A percentile compares a stretch with the other conserved stretches of the same genome.
phyloP scores from a whole-genome alignment of 1,140 invertebrate species.

The Drosophila cardini region DNA sequence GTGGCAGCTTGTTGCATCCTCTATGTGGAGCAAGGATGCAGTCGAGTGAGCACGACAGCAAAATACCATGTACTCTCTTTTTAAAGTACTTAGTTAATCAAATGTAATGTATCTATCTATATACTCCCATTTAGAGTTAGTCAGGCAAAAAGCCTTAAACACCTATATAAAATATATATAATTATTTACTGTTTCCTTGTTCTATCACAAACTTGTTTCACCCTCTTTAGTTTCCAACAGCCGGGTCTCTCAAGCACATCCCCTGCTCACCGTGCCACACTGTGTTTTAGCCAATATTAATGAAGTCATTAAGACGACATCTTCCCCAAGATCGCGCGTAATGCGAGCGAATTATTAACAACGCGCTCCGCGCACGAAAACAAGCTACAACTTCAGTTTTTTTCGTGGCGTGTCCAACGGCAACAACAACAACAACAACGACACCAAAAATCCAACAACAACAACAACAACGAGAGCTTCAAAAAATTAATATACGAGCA shows the following conservation, averaged over 20 bases:
- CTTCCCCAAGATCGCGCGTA: constrained; percentile 78
- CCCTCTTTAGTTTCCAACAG: too few relatives aligned
- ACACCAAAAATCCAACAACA: constrained; percentile 50
- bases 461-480: constrained; percentile 52
- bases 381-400: constrained; percentile 52
- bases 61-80: too few relatives aligned
- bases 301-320: constrained; percentile 82
- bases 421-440: constrained; percentile 58
- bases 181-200: too few relatives aligned
- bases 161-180: too few relatives aligned
- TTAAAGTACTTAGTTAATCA: too few relatives aligned
- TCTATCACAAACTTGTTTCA: too few relatives aligned
- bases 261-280: constrained; percentile 11
- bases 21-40: background rate
- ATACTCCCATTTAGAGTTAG: too few relatives aligned
- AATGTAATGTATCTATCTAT: too few relatives aligned
- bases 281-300: constrained; percentile 82
- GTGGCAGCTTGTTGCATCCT: constrained; percentile 21
- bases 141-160: too few relatives aligned
- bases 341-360: constrained; percentile 82
- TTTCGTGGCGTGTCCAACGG: constrained; percentile 49
- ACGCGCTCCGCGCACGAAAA: constrained; percentile 71
- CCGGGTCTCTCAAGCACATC: background rate
- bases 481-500: constrained; percentile 71
- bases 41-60: background rate